Conservation (phyloP, 2,113 vertebrate species). For the Arvicanthis niloticus region DNA sequence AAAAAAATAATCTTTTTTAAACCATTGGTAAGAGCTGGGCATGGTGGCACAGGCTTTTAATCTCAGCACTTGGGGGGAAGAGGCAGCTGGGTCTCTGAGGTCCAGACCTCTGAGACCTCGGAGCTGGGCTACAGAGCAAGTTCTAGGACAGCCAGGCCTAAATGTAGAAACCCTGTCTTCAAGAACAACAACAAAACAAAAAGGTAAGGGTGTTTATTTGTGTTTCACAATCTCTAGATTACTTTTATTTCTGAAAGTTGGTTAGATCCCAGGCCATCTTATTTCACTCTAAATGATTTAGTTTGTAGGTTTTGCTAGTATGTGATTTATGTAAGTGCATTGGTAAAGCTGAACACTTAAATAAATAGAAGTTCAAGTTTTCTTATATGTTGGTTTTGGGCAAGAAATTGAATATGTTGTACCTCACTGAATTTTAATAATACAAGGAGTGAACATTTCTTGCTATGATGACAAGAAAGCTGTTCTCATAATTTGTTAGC, state of each 20-base stretch:
- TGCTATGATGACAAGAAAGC: background rate
- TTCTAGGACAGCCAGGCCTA: background rate
- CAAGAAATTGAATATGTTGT: background rate
- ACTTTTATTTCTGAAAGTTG: conserved; percentile 27
- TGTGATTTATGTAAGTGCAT: background rate
- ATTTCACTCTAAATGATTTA: background rate
- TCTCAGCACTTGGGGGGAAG: background rate
- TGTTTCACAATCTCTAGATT: background rate
- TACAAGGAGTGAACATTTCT: background rate
- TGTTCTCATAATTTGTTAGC: background rate
- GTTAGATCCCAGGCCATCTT: background rate
- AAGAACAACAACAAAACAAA: background rate
- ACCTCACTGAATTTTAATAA: background rate
- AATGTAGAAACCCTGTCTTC: background rate
- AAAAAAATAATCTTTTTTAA: background rate
- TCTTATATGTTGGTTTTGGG: background rate
- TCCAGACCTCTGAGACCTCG: background rate
- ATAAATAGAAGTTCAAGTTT: background rate
- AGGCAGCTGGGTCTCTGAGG: background rate
- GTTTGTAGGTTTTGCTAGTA: conserved; percentile 12
- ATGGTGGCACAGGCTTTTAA: background rate
- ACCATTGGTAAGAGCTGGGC: background rate
- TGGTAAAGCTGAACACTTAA: background rate
- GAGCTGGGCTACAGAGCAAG: background rate
- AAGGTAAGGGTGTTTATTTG: background rate